These are phyloP conservation scores for Hoplias malabaricus DNA, from an alignment of 2,113 vertebrate species.

Conservation along the genomic window DNA sequence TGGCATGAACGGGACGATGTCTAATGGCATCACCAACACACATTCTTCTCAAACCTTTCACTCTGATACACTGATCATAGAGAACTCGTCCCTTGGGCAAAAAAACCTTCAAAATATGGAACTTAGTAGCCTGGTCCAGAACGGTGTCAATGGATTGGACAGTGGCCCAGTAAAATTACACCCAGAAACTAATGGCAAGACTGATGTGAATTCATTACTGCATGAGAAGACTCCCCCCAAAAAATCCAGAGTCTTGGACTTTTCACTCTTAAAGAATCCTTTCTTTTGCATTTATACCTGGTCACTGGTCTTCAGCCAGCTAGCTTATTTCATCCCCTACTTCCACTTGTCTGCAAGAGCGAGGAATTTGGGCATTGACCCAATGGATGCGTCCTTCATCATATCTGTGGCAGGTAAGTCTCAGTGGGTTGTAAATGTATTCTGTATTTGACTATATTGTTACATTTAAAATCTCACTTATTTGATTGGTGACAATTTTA, in stretches of 20 bases:
- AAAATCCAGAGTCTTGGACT: conserved; percentile 74
- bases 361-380: conserved; percentile 80
- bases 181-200: conserved; percentile 61
- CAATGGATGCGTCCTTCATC: conserved; percentile 90
- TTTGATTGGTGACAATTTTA: no score
- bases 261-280: conserved; percentile 84
- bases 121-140: conserved; percentile 49
- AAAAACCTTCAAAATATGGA: conserved; percentile 54
- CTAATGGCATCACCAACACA: conserved; percentile 68
- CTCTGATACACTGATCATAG: conserved; percentile 52
- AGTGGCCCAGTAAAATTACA: conserved; percentile 46
- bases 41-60: conserved; percentile 51
- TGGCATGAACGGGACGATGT: conserved; percentile 63
- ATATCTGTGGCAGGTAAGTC: conserved; percentile 86
- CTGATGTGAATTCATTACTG: conserved; percentile 49
- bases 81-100: conserved; percentile 31
- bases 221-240: conserved; percentile 37
- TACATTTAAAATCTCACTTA: conserved; percentile 6
- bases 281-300: conserved; percentile 90
- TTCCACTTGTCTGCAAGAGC: conserved; percentile 90
- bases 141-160: conserved; percentile 45
- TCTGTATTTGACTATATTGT: neutral
- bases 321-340: conserved; percentile 88
- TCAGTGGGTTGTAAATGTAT: neutral
- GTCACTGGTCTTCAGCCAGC: conserved; percentile 89